Evolutionary conservation across 2,888 invertebrate genomes (phyloP).

Genomic region (Drosophila histrio): DNA sequence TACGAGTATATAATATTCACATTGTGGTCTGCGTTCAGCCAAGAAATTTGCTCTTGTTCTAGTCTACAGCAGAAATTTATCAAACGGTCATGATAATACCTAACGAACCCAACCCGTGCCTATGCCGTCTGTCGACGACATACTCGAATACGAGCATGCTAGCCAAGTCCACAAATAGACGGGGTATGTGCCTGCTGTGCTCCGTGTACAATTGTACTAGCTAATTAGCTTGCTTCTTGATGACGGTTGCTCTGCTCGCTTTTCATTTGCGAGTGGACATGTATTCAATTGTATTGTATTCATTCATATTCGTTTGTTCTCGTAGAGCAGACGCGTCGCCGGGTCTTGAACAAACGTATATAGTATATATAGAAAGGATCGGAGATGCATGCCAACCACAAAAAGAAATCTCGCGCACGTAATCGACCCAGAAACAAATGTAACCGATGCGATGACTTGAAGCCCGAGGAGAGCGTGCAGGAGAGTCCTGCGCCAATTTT

Average conservation of each 20-base stretch:
- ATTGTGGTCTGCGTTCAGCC: conserved; percentile 16
- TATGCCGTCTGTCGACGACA: conserved; percentile 45
- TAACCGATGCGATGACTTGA: conserved; percentile 46
- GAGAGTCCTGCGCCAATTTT: background rate
- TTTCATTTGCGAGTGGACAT: conserved; percentile 16
- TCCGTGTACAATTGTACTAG: conserved; percentile 35
- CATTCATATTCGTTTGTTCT: conserved; percentile 51
- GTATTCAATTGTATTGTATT: conserved; percentile 39
- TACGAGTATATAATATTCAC: background rate
- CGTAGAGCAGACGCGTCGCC: conserved; percentile 25
- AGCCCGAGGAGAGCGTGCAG: background rate
- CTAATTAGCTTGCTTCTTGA: conserved; percentile 46
- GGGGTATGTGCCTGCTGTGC: conserved; percentile 29
- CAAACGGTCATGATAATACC: conserved; percentile 58
- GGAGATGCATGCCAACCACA: conserved; percentile 57
- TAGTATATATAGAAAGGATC: background rate
- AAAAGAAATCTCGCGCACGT: conserved; percentile 73
- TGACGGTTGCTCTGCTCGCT: conserved; percentile 1
- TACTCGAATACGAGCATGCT: conserved; percentile 28
- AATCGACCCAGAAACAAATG: conserved; percentile 79
- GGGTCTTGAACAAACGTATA: background rate
- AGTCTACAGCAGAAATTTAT: conserved; percentile 53
- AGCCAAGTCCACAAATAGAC: conserved; percentile 65
- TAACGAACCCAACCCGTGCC: conserved; percentile 40
- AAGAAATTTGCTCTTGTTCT: conserved; percentile 31